Percentiles rank a stretch among this genome's conserved stretches.
These are phyloP conservation scores for Tuta absoluta DNA, from an alignment of 2,888 invertebrate genomes.

Conservation along the genomic window DNA sequence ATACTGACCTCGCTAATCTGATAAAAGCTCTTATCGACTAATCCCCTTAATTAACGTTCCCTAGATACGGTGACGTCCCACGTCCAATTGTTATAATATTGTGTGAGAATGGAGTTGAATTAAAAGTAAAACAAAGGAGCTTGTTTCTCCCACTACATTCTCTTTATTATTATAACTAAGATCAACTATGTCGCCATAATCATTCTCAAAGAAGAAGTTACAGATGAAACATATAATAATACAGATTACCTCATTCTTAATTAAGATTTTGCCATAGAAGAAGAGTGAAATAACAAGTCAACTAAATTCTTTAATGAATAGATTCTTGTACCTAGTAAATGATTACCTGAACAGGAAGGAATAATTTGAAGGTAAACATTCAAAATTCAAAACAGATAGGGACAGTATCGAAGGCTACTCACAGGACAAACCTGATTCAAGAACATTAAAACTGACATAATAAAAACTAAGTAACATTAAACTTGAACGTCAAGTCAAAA, in stretches of 20 bases:
- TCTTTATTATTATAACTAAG: background rate
- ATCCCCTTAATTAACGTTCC: slow-evolving; percentile 14
- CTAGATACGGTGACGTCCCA: slow-evolving; percentile 12
- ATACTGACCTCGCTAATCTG: background rate
- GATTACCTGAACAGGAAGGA: background rate
- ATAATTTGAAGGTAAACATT: background rate
- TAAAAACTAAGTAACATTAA: background rate
- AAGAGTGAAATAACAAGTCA: background rate
- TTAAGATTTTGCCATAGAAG: background rate
- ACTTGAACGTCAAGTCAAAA: background rate
- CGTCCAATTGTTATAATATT: slow-evolving; percentile 9
- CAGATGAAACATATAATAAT: background rate
- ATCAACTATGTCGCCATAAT: slow-evolving; percentile 1
- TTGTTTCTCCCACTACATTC: background rate
- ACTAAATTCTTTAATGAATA: too few species aligned
- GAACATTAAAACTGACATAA: background rate
- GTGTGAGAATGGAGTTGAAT: background rate
- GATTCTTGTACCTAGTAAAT: too few species aligned
- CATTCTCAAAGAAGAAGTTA: background rate
- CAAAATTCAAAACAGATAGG: background rate
- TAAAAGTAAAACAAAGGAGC: slow-evolving; percentile 2
- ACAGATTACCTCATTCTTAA: background rate
- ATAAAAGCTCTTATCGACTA: slow-evolving; percentile 13
- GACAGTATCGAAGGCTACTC: background rate
- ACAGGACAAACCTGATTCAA: background rate